Evolutionary conservation across 2,113 vertebrate species (phyloP).

Genomic region (Coptodon rendalli): DNA sequence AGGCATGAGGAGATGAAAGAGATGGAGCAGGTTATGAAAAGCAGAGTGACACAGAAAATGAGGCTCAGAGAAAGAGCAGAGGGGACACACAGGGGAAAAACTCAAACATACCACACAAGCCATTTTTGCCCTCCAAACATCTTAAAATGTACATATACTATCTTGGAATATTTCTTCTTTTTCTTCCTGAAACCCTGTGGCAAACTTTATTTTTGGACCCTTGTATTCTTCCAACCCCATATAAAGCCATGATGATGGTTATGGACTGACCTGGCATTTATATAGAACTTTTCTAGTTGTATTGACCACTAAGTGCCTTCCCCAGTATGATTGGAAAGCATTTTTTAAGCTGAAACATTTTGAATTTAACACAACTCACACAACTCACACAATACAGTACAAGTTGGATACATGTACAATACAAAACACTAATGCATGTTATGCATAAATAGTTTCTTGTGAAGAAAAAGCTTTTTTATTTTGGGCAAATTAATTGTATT

Average conservation of each 20-base stretch:
- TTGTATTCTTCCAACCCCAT: background rate
- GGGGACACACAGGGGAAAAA: background rate
- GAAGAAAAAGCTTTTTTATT: background rate
- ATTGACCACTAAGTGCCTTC: background rate
- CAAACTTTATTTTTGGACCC: background rate
- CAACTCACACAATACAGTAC: background rate
- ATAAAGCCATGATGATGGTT: accelerated
- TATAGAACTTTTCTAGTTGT: background rate
- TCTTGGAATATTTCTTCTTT: background rate
- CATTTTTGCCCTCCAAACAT: background rate
- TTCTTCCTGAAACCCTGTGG: background rate
- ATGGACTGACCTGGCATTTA: background rate
- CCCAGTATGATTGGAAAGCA: background rate
- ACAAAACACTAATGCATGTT: background rate
- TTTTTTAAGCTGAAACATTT: background rate
- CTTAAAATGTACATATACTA: background rate
- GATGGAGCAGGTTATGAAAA: background rate
- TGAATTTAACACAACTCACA: background rate
- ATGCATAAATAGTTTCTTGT: background rate
- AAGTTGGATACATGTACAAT: background rate
- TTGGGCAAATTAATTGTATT: background rate
- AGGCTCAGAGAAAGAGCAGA: background rate
- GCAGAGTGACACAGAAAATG: background rate
- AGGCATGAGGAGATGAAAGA: background rate
- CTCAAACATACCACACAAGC: background rate